Percentiles rank a stretch among this genome's conserved stretches.
These are phyloP conservation scores for Pristionchus arcanus DNA, from an alignment of 2,888 invertebrate genomes.

Conservation along the genomic window DNA sequence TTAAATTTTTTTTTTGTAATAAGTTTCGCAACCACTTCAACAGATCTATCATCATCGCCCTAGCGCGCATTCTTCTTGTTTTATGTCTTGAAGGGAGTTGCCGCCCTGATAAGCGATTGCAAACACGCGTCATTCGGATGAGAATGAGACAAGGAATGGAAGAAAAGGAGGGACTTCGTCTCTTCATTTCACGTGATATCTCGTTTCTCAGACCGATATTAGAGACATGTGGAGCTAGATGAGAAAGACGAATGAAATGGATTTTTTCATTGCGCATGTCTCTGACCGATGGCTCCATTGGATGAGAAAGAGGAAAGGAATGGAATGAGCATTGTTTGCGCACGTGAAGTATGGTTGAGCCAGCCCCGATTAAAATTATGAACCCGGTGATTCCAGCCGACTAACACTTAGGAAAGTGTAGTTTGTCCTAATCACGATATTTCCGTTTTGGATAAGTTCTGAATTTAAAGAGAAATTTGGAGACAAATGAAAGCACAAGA, in stretches of 20 bases:
- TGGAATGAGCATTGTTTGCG: background rate
- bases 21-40: background rate
- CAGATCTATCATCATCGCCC: background rate
- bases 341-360: background rate
- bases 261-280: background rate
- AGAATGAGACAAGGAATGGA: background rate
- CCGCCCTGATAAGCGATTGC: background rate
- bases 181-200: background rate
- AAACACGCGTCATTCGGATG: slow-evolving; percentile 25
- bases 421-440: too few relatives aligned
- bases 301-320: background rate
- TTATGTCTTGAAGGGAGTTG: slow-evolving; percentile 12
- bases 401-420: background rate
- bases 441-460: too few relatives aligned
- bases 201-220: background rate
- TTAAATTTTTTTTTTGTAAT: background rate
- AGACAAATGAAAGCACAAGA: too few relatives aligned
- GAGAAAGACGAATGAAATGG: background rate
- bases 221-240: too few relatives aligned
- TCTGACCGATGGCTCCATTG: background rate
- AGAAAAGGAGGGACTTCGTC: background rate
- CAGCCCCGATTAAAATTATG: background rate
- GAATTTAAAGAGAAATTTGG: too few relatives aligned
- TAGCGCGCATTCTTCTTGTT: slow-evolving; percentile 13
- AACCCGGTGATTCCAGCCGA: background rate